Conservation (phyloP, 2,113 vertebrate genomes). For the Spea multiplicata region DNA sequence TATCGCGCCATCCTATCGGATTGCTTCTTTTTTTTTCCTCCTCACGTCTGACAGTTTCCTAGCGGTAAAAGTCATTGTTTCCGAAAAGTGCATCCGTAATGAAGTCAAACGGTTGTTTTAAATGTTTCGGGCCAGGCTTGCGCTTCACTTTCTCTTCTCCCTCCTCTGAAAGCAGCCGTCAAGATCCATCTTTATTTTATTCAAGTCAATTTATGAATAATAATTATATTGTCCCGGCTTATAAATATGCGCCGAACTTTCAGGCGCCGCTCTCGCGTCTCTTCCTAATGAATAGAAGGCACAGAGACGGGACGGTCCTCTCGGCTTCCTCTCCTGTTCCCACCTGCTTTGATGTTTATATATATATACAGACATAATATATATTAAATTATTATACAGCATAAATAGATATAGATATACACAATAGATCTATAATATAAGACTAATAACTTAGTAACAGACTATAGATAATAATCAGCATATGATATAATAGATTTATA, state of each 20-base stretch:
- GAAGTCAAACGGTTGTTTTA: constrained; percentile 6
- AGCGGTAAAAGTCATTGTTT: constrained; percentile 31
- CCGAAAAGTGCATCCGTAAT: constrained; percentile 26
- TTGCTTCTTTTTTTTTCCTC: not conserved
- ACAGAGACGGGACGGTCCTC: not conserved
- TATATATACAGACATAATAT: not conserved
- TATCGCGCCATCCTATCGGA: constrained; percentile 37
- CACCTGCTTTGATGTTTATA: constrained; percentile 3
- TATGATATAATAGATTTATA: no score
- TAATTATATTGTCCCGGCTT: constrained; percentile 47
- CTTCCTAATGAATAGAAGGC: constrained; percentile 55
- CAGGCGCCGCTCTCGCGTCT: constrained; percentile 49
- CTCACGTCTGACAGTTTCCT: constrained; percentile 31
- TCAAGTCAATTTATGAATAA: constrained; percentile 51
- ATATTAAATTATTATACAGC: not conserved
- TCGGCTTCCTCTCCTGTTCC: no score
- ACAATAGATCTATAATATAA: no score
- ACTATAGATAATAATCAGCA: no score
- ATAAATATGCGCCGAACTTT: constrained; percentile 51
- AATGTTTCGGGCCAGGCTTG: constrained; percentile 4
- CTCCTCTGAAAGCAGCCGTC: constrained; percentile 2
- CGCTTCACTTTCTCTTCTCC: not conserved
- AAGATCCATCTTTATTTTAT: constrained; percentile 41
- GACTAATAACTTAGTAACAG: no score
- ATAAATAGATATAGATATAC: no score